Evolutionary conservation across 1,140 invertebrate species (phyloP).

Genomic region (Atta colombica): DNA sequence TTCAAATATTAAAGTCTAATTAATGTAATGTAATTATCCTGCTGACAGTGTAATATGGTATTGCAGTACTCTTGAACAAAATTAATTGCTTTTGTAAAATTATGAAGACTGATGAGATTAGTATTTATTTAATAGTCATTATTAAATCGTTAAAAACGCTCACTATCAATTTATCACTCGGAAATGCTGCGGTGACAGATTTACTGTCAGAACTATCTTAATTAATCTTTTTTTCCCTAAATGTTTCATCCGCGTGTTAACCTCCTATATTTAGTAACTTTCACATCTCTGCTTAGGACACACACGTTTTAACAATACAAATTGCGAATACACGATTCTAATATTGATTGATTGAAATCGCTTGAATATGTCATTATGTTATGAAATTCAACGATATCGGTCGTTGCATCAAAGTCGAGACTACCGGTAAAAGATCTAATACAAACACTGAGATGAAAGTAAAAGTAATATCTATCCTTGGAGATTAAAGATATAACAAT

Average conservation of each 20-base stretch:
- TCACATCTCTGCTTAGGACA: background rate
- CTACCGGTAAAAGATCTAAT: conserved; percentile 3
- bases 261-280: background rate
- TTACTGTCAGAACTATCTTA: conserved; percentile 17
- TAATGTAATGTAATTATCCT: background rate
- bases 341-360: conserved; percentile 8
- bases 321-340: background rate
- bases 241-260: background rate
- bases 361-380: conserved; percentile 3
- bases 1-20: conserved; percentile 1
- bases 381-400: background rate
- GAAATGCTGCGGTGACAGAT: background rate
- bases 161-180: conserved; percentile 11
- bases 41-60: background rate
- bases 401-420: conserved; percentile 5
- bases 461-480: conserved; percentile 35
- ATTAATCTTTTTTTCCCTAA: conserved; percentile 13
- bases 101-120: background rate
- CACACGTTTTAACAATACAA: background rate
- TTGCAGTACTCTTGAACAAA: conserved; percentile 1
- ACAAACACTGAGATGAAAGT: background rate
- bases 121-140: conserved; percentile 17
- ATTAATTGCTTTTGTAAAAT: conserved; percentile 41
- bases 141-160: conserved; percentile 21
- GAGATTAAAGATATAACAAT: conserved; percentile 22